A percentile compares a stretch with the other conserved stretches of the same genome.
Evolutionary conservation across 2,113 vertebrate genomes (phyloP).

Genomic region (Pteruthius melanotis): DNA sequence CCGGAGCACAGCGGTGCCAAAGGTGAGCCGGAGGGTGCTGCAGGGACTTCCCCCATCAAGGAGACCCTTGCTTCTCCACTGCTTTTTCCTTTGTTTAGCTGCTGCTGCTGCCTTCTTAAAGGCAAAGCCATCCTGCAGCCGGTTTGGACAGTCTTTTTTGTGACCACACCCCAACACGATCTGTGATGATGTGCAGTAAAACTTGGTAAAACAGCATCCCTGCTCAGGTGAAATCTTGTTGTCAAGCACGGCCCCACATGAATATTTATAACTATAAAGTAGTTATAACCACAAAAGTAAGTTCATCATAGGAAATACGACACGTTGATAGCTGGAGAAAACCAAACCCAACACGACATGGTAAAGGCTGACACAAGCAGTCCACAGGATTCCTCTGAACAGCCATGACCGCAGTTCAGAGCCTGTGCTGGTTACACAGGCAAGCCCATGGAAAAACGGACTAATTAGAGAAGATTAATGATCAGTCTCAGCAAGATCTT

Average conservation of each 20-base stretch:
- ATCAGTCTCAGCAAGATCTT: not conserved
- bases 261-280: not conserved
- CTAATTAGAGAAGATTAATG: not conserved
- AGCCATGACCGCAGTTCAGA: not conserved
- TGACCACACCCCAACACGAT: not conserved
- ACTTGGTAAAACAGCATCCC: not conserved
- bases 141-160: not conserved
- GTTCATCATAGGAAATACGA: not conserved
- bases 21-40: accelerated
- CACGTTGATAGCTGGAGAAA: not conserved
- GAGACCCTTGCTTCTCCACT: not conserved
- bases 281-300: not conserved
- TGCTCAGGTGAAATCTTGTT: not conserved
- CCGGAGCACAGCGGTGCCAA: accelerated
- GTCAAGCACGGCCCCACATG: not conserved
- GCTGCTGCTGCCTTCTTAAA: not conserved
- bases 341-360: accelerated
- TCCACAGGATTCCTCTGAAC: not conserved
- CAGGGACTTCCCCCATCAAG: not conserved
- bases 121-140: not conserved
- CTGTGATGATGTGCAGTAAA: accelerated
- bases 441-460: not conserved
- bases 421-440: not conserved
- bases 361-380: not conserved
- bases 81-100: not conserved